Evolutionary conservation across 1,140 invertebrate species (phyloP).

Genomic region (Delia radicum): DNA sequence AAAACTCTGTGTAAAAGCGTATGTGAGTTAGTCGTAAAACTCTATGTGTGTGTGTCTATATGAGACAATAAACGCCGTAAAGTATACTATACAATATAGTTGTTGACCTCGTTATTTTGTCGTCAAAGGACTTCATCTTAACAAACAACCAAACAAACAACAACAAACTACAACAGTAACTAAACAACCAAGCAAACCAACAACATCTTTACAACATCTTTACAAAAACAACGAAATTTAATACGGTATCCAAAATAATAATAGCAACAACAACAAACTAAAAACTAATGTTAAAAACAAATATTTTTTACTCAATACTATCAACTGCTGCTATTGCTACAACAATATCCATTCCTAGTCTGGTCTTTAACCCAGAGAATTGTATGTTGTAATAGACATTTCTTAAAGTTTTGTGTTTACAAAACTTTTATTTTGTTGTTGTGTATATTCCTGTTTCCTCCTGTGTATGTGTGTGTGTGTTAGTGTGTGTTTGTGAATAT

Average conservation of each 20-base stretch:
- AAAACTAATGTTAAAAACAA: neutral
- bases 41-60: neutral
- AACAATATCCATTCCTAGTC: neutral
- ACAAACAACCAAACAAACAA: neutral
- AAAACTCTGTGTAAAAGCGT: neutral
- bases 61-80: neutral
- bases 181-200: neutral
- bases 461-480: no score
- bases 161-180: neutral
- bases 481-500: no score
- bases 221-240: no score
- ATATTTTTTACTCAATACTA: no score
- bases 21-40: neutral
- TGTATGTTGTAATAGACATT: neutral
- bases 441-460: neutral
- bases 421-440: neutral
- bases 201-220: no score
- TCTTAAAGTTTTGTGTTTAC: no score
- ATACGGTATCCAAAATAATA: no score
- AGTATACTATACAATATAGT: neutral
- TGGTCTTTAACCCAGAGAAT: neutral
- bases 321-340: neutral
- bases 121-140: neutral
- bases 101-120: constrained; percentile 15
- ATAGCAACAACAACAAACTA: neutral